Conservation (phyloP, 2,113 vertebrate genomes). For the Pseudorectes ferrugineus region DNA sequence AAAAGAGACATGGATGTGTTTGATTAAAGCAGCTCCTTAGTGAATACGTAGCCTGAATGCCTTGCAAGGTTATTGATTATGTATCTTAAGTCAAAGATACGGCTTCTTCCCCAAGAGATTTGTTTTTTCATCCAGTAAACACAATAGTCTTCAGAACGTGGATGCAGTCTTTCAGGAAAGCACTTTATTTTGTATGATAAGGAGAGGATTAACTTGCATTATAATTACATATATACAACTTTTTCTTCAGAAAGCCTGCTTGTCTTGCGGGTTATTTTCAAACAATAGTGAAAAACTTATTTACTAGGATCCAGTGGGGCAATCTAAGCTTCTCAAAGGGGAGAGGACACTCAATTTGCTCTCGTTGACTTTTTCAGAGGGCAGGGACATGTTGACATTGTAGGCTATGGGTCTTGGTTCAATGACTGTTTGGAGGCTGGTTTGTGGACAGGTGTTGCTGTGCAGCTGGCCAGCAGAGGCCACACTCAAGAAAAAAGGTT, state of each 20-base stretch:
- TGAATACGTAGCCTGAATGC: conserved; percentile 21
- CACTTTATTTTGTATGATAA: background rate
- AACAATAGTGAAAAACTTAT: background rate
- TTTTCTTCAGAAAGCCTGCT: background rate
- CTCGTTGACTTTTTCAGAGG: background rate
- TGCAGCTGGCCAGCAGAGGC: background rate
- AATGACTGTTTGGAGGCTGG: background rate
- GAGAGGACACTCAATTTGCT: background rate
- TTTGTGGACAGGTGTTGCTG: background rate
- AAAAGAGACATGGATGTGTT: conserved; percentile 17
- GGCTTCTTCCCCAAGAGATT: background rate
- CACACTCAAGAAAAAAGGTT: background rate
- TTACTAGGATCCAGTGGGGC: background rate
- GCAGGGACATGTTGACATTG: background rate
- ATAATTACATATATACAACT: background rate
- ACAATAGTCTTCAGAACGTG: background rate
- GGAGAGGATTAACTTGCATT: background rate
- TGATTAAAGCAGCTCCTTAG: conserved; percentile 32
- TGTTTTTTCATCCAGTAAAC: background rate
- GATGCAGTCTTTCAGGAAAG: background rate
- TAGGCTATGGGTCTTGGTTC: background rate
- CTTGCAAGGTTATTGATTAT: conserved; percentile 54
- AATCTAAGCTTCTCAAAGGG: background rate
- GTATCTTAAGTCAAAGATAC: conserved; percentile 2
- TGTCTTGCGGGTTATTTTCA: background rate